These are phyloP conservation scores for Argyresthia goedartella DNA, from an alignment of 2,888 invertebrate species.

Conservation along the genomic window DNA sequence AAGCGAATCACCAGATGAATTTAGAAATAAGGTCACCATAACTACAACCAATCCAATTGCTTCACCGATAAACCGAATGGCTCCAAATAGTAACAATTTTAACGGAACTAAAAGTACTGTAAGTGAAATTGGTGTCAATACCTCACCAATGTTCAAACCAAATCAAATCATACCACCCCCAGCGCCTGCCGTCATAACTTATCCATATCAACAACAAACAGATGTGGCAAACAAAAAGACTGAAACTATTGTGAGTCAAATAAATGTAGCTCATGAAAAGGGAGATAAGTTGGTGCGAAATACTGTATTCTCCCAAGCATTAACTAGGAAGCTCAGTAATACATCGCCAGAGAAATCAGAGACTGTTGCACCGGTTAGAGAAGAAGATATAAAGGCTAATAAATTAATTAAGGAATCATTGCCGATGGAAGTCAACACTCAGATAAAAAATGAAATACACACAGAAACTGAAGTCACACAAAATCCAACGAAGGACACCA, in stretches of 20 bases:
- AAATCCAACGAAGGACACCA: not conserved
- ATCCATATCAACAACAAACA: too few species aligned
- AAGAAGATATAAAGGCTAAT: slow-evolving; percentile 15
- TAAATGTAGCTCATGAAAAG: not conserved
- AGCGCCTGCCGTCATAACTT: not conserved
- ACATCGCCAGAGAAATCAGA: slow-evolving; percentile 1
- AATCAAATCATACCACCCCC: slow-evolving; percentile 4
- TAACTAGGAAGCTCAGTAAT: slow-evolving; percentile 25
- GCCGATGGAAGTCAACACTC: not conserved
- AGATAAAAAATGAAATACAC: not conserved
- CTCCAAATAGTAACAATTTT: not conserved
- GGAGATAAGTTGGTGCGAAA: slow-evolving; percentile 47
- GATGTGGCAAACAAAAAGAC: slow-evolving; percentile 10
- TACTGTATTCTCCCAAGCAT: slow-evolving; percentile 53
- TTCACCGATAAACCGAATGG: not conserved
- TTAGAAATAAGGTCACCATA: slow-evolving; percentile 25
- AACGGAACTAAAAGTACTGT: not conserved
- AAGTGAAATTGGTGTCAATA: not conserved
- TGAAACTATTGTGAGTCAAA: slow-evolving; percentile 17
- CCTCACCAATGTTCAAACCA: slow-evolving; percentile 6
- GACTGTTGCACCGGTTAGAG: slow-evolving; percentile 2
- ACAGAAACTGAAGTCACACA: not conserved
- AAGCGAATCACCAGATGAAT: slow-evolving; percentile 51
- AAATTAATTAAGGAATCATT: slow-evolving; percentile 13
- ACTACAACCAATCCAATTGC: slow-evolving; percentile 15